Evolutionary conservation across 1,140 invertebrate species (phyloP), one percentile per base, ranked within the genome.

Genomic region (Helicoverpa zea): DNA sequence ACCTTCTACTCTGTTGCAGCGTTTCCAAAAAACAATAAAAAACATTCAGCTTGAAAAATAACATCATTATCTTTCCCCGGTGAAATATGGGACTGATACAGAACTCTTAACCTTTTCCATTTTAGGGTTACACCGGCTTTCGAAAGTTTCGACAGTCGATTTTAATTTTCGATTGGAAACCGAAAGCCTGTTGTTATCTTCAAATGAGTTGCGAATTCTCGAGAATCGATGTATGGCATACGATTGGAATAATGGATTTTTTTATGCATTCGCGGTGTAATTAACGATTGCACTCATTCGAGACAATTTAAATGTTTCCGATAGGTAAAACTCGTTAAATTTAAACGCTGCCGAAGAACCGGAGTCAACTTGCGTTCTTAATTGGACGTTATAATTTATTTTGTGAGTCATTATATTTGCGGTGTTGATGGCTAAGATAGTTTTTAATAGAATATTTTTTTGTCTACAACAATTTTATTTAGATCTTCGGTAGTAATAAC

Each of bases 281-380:
- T 88, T 86, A 86, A 84, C 80, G 82, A 82, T 74, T 86, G 75
- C 75, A 83, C 76, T 79, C 81, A 79, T 86, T 86, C 79, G 77
- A 85, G 79, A 83, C 79, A 87, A 68, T 88, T 88, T 84, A 77
- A 87, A 89, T 86, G 86, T 92, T 91, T 91, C 88, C 90, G 90
- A 90, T 88, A 79, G 84, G 79, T 84, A 82, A 74, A 83, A 88
- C 82, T 87, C 81, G 81, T 84, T 87, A 76, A 87, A 85, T 78
- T 83, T 84, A 77, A 81, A 86, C 64, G 83, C 68, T 82, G 83
- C 75, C 84, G 68, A 79, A 43, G 5, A 86, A 89, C 89, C 82
- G 83, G 79, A 81, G 54, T 66, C 66, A 80, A 73, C 49, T 64
- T 75, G 66, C 49, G 72, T 85, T 82, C 83, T 81, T 86, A 89